Percentiles rank a stretch among this genome's conserved stretches.
Evolutionary conservation across 2,113 vertebrate genomes (phyloP).

Genomic region (Boleophthalmus pectinirostris): DNA sequence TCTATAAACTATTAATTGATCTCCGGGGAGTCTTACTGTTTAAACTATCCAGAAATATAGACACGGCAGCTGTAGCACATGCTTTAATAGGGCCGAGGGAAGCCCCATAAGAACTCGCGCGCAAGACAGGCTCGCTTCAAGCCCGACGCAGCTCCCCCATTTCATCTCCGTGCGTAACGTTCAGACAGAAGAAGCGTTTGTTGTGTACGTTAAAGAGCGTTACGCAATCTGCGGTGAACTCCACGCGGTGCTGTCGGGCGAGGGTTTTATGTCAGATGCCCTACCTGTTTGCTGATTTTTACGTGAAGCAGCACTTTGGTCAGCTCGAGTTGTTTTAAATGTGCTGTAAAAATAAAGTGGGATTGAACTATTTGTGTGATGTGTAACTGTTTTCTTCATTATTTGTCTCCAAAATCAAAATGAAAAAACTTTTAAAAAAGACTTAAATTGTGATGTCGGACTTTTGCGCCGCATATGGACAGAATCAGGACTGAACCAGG

Average conservation of each 20-base stretch:
- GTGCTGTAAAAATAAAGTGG: too few species aligned
- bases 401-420: too few species aligned
- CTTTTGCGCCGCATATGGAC: too few species aligned
- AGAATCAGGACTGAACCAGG: too few species aligned
- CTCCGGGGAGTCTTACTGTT: slow-evolving; percentile 67
- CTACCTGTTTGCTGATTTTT: too few species aligned
- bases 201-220: slow-evolving; percentile 20
- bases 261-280: neutral
- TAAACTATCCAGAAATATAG: slow-evolving; percentile 69
- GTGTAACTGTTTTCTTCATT: too few species aligned
- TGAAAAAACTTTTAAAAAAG: too few species aligned
- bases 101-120: slow-evolving; percentile 28
- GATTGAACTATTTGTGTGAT: too few species aligned
- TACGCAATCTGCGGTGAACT: neutral
- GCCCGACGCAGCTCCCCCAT: slow-evolving; percentile 23
- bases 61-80: slow-evolving; percentile 48
- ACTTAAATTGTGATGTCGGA: too few species aligned
- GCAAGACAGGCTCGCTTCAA: neutral
- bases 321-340: too few species aligned
- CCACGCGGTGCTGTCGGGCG: neutral
- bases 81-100: slow-evolving; percentile 47
- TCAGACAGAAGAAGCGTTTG: slow-evolving; percentile 27
- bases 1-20: slow-evolving; percentile 79
- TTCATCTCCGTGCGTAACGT: slow-evolving; percentile 14
- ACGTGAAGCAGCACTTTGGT: too few species aligned